Conservation (phyloP, 1,140 invertebrate species). For the Leucophenga varia region DNA sequence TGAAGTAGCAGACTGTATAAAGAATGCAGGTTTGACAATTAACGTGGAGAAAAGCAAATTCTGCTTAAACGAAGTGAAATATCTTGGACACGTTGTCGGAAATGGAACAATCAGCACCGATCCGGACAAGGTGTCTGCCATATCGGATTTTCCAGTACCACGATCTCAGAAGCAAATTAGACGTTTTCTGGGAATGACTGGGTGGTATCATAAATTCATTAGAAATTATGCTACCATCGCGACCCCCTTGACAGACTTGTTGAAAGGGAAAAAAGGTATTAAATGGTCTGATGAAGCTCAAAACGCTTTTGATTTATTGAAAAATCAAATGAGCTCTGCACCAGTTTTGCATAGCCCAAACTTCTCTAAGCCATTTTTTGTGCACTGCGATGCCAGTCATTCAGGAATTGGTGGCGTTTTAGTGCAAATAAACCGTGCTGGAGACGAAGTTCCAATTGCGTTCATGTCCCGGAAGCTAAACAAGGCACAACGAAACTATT, state of each 20-base stretch:
- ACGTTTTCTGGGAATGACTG: slow-evolving; percentile 1
- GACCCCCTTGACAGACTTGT: neutral
- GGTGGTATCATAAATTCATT: slow-evolving; percentile 3
- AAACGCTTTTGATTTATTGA: neutral
- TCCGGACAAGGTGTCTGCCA: neutral
- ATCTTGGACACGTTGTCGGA: slow-evolving; percentile 1
- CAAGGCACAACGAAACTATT: too few species aligned
- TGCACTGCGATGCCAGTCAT: slow-evolving; percentile 5
- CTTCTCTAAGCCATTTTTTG: slow-evolving; percentile 1
- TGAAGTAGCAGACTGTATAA: neutral
- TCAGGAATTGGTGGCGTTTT: neutral
- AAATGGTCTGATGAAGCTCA: neutral
- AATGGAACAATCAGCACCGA: neutral
- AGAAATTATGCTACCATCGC: neutral
- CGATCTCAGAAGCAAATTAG: neutral
- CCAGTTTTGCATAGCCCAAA: slow-evolving; percentile 2
- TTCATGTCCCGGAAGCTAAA: too few species aligned
- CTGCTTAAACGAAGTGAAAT: neutral
- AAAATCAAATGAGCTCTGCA: neutral
- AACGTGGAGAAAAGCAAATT: slow-evolving; percentile 5
- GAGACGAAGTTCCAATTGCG: neutral
- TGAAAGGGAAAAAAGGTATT: too few species aligned
- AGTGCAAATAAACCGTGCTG: neutral
- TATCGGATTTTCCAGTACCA: neutral
- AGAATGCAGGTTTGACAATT: too few species aligned